A percentile compares a stretch with the other conserved stretches of the same genome.
Conservation (phyloP, 1,140 invertebrate species). For the Triops cancriformis region DNA sequence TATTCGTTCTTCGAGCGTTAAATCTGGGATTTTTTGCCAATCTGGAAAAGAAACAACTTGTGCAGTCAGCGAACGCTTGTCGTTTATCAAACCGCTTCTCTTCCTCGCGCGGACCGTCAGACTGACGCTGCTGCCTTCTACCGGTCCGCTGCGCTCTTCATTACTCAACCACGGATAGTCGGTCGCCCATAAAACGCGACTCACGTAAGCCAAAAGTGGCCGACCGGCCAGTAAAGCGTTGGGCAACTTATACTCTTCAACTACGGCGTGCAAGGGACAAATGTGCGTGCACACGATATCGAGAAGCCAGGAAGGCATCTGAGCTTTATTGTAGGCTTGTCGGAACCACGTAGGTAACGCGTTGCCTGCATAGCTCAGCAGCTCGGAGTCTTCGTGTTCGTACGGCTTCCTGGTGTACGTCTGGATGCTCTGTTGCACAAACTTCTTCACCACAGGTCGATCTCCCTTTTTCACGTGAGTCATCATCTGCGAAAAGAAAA, state of each 20-base stretch:
- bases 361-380: slow-evolving; percentile 31
- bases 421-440: slow-evolving; percentile 33
- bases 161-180: slow-evolving; percentile 35
- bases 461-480: slow-evolving; percentile 32
- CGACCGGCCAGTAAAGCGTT: slow-evolving; percentile 52
- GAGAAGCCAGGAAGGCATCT: slow-evolving; percentile 53
- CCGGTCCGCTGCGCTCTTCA: neutral
- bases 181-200: slow-evolving; percentile 49
- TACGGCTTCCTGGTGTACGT: slow-evolving; percentile 31
- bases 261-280: slow-evolving; percentile 59
- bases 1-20: neutral
- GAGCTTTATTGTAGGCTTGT: slow-evolving; percentile 47
- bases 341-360: slow-evolving; percentile 54
- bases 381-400: slow-evolving; percentile 15
- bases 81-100: neutral
- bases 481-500: slow-evolving; percentile 28
- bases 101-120: neutral
- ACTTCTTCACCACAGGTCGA: slow-evolving; percentile 30
- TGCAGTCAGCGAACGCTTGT: neutral
- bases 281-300: slow-evolving; percentile 55
- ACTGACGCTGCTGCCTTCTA: neutral
- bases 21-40: neutral
- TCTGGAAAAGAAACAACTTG: neutral
- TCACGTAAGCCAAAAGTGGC: slow-evolving; percentile 55
- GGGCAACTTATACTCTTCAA: slow-evolving; percentile 54